A percentile compares a stretch with the other conserved stretches of the same genome.
Evolutionary conservation across 1,140 invertebrate genomes (phyloP).

Genomic region (Halesus radiatus): DNA sequence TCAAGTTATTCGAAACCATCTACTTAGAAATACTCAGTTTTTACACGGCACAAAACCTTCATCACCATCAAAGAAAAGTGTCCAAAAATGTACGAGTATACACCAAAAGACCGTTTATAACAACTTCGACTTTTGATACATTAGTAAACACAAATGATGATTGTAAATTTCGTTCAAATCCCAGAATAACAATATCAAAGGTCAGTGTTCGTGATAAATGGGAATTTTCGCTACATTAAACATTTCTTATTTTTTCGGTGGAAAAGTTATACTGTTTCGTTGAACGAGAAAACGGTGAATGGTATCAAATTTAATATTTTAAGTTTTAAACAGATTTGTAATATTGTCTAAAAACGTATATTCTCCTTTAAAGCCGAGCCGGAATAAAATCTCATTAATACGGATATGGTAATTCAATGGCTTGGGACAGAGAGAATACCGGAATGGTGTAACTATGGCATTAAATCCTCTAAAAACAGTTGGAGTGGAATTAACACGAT

Average conservation of each 20-base stretch:
- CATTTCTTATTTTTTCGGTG: background rate
- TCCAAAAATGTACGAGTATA: too few species aligned
- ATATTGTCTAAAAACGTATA: too few species aligned
- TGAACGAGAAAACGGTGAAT: background rate
- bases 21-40: background rate
- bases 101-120: background rate
- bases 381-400: background rate
- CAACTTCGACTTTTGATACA: background rate
- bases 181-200: background rate
- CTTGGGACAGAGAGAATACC: background rate
- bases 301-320: background rate
- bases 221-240: background rate
- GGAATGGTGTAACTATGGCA: background rate
- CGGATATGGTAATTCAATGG: background rate
- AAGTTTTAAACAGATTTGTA: too few species aligned
- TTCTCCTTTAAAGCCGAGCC: too few species aligned
- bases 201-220: conserved; percentile 3
- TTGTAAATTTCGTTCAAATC: background rate
- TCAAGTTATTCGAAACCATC: background rate
- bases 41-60: too few species aligned
- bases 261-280: background rate
- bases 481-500: background rate
- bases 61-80: too few species aligned
- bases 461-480: conserved; percentile 1
- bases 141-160: conserved; percentile 6